Evolutionary conservation across 2,888 invertebrate species (phyloP), one percentile per base, ranked within the genome.

Genomic region (Drosophila antonietae): DNA sequence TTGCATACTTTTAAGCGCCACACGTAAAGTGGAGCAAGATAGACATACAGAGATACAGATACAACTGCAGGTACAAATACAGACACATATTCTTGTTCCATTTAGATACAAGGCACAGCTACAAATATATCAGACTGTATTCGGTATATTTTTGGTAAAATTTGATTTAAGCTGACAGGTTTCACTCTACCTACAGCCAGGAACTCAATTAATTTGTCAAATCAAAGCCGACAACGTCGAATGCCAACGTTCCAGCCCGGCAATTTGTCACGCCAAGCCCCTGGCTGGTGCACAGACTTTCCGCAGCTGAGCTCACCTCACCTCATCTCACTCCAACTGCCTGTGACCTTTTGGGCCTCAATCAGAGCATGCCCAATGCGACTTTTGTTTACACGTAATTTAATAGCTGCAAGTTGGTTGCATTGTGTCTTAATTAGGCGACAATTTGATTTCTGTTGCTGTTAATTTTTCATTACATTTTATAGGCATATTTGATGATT

Each of bases 161-260:
- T 55, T 39, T 41, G 46, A 47, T n/a, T 18, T 66, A 28, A 59
- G 37, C 65, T 20, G 57, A 28, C 35, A 31, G n/a, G 10, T 23
- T 43, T 51, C n/a, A 35, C 20, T 55, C 35, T 20, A 12, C 20
- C 18, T 9, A 18, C 18, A 18, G 15, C 47, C 47, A 56, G 58
- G 84, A 88, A 85, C 80, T 71, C 82, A 91, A 88, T 90, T 90
- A 88, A 84, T 81, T 84, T 81, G 80, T 89, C 84, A 90, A 90
- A 90, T 90, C 78, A 88, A 83, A 79, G 62, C 70, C 61, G 75
- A 79, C 79, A 77, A 73, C 60, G 70, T 75, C 62, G 70, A 88
- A 89, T 80, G 82, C 75, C 81, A 77, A 51, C 63, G 67, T 66
- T 72, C 68, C 62, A 81, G 77, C 69, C 87, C 47, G 78, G 68